These are phyloP conservation scores for Diogma glabrata DNA, from an alignment of 2,888 invertebrate species.

Conservation along the genomic window DNA sequence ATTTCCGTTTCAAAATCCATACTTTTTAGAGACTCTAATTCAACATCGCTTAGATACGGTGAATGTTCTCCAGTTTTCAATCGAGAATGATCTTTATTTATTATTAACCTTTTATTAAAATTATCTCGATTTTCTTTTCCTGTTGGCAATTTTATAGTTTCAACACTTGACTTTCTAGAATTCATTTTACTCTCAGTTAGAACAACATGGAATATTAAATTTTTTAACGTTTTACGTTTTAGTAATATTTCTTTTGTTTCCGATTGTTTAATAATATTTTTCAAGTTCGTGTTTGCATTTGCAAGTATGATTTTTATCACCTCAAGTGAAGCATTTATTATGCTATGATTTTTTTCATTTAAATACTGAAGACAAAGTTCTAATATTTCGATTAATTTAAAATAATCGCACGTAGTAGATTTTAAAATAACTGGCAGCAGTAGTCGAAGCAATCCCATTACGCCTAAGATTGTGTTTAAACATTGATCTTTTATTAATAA, in stretches of 20 bases:
- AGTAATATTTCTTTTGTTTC: constrained; percentile 33
- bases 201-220: constrained; percentile 33
- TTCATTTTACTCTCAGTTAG: constrained; percentile 7
- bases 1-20: constrained; percentile 38
- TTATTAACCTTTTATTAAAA: no score
- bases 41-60: constrained; percentile 36
- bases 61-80: constrained; percentile 30
- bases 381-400: constrained; percentile 51
- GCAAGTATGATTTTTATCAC: constrained; percentile 35
- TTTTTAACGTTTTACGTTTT: constrained; percentile 37
- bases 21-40: constrained; percentile 38
- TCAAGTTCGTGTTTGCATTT: constrained; percentile 12
- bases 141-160: constrained; percentile 19
- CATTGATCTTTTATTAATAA: constrained; percentile 32
- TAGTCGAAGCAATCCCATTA: constrained; percentile 50
- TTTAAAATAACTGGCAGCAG: constrained; percentile 45
- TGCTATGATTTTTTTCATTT: constrained; percentile 67
- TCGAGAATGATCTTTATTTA: no score
- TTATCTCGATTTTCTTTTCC: no score
- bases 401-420: constrained; percentile 24
- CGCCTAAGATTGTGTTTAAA: constrained; percentile 47
- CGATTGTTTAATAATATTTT: constrained; percentile 8
- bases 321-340: constrained; percentile 80
- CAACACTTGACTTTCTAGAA: constrained; percentile 19
- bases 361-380: constrained; percentile 63